These are phyloP conservation scores for Cepaea nemoralis DNA, from an alignment of 1,140 invertebrate genomes.

Conservation along the genomic window DNA sequence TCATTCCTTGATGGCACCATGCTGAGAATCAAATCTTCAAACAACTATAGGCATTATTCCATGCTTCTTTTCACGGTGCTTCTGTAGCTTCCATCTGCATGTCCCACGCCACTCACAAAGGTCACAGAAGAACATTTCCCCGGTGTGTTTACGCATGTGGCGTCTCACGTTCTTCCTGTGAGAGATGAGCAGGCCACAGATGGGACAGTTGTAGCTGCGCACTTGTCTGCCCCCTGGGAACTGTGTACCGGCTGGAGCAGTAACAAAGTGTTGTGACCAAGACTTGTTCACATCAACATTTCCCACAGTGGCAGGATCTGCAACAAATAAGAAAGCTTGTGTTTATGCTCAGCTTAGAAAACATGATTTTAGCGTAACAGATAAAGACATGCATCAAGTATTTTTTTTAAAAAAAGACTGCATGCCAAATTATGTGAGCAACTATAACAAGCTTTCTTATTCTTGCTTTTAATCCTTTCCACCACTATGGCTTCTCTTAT, in stretches of 20 bases:
- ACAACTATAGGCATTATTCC: neutral
- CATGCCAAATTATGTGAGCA: constrained; percentile 4
- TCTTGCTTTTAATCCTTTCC: neutral
- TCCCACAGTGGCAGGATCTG: constrained; percentile 26
- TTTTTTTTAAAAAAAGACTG: neutral
- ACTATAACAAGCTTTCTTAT: constrained; percentile 38
- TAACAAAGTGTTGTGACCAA: constrained; percentile 39
- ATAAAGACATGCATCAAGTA: neutral
- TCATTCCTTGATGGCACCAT: neutral
- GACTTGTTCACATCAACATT: constrained; percentile 26
- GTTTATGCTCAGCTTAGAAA: constrained; percentile 36
- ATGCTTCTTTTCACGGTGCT: constrained; percentile 42
- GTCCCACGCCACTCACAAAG: constrained; percentile 36
- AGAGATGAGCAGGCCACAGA: constrained; percentile 35
- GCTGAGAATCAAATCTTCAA: neutral
- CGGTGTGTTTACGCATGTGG: constrained; percentile 42
- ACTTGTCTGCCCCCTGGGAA: neutral
- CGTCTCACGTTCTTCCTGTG: constrained; percentile 38
- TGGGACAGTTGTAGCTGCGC: constrained; percentile 32
- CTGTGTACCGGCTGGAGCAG: constrained; percentile 24
- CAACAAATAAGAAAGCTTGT: constrained; percentile 43
- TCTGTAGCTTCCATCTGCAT: constrained; percentile 36
- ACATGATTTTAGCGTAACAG: neutral
- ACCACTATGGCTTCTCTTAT: neutral
- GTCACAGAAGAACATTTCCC: constrained; percentile 45